Percentiles rank a stretch among this genome's conserved stretches.
phyloP scores from a whole-genome alignment of 1,140 invertebrate genomes.

The Parasteatoda tepidariorum region DNA sequence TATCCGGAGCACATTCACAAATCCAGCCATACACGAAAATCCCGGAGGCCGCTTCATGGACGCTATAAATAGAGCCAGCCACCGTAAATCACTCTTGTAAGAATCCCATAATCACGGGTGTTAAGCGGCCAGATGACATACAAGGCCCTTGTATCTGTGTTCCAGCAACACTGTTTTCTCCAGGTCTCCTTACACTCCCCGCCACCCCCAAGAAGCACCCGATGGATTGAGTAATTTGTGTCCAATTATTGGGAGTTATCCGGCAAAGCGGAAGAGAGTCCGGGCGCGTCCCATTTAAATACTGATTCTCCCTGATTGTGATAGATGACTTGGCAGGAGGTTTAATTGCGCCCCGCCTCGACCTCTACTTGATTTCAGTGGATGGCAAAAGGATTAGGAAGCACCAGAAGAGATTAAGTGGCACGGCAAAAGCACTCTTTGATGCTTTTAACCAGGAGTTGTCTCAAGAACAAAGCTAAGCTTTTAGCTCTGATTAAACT shows the following conservation, averaged over 20 bases:
- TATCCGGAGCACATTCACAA: not conserved
- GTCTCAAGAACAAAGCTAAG: no score
- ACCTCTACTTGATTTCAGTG: not conserved
- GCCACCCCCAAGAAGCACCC: not conserved
- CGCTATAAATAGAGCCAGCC: not conserved
- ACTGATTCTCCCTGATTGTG: not conserved
- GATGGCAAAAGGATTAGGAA: not conserved
- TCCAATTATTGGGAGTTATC: constrained; percentile 12
- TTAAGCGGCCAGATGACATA: not conserved
- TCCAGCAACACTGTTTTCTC: not conserved
- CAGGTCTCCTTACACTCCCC: not conserved
- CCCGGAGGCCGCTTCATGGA: not conserved
- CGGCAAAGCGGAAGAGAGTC: not conserved
- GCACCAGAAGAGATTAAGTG: not conserved
- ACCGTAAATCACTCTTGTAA: constrained; percentile 1
- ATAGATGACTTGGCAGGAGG: not conserved
- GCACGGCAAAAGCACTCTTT: not conserved
- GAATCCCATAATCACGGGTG: constrained; percentile 1
- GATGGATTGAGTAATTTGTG: constrained; percentile 5
- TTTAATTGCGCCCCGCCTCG: not conserved
- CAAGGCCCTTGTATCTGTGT: not conserved
- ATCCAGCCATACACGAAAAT: not conserved
- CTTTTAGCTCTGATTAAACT: no score
- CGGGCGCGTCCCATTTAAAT: not conserved
- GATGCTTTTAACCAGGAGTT: no score